A percentile compares a stretch with the other conserved stretches of the same genome.
Evolutionary conservation across 53 echinoderm and acorn worm genomes (phyloP).

Genomic region (Temnopleurus reevesii): DNA sequence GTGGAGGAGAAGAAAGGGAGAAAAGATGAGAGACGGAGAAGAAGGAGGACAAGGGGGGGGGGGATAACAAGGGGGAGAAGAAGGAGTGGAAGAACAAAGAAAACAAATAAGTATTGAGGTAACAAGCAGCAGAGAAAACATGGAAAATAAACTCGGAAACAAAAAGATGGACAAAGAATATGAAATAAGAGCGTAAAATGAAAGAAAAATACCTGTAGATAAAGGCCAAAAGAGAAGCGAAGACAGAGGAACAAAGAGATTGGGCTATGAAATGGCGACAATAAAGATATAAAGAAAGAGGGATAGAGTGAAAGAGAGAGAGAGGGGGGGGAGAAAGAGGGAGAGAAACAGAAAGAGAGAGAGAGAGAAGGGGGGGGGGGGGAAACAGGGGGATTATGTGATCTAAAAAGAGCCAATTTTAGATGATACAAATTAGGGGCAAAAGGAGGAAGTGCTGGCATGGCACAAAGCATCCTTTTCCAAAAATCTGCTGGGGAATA

Average conservation of each 20-base stretch:
- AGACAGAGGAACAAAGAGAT: too few species aligned
- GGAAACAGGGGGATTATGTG: not conserved
- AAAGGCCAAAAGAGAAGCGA: too few species aligned
- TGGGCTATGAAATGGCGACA: too few species aligned
- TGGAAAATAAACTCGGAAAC: too few species aligned
- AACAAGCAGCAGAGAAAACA: too few species aligned
- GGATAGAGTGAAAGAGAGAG: too few species aligned
- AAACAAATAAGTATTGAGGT: too few species aligned
- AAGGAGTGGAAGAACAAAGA: too few species aligned
- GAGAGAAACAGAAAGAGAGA: not conserved
- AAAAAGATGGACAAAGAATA: not conserved
- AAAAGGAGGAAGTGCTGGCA: constrained; percentile 11
- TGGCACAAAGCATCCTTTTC: not conserved
- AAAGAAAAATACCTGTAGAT: too few species aligned
- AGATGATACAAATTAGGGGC: not conserved
- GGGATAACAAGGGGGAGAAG: not conserved
- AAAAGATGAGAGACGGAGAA: not conserved
- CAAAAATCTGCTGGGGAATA: not conserved
- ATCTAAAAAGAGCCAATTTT: not conserved
- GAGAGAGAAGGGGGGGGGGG: not conserved
- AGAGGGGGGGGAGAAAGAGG: not conserved
- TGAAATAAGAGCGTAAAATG: not conserved
- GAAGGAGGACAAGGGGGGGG: not conserved
- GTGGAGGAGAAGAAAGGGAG: not conserved
- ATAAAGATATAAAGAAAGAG: too few species aligned